phyloP scores from a whole-genome alignment of 2,888 invertebrate genomes.

The Ophion costatus region DNA sequence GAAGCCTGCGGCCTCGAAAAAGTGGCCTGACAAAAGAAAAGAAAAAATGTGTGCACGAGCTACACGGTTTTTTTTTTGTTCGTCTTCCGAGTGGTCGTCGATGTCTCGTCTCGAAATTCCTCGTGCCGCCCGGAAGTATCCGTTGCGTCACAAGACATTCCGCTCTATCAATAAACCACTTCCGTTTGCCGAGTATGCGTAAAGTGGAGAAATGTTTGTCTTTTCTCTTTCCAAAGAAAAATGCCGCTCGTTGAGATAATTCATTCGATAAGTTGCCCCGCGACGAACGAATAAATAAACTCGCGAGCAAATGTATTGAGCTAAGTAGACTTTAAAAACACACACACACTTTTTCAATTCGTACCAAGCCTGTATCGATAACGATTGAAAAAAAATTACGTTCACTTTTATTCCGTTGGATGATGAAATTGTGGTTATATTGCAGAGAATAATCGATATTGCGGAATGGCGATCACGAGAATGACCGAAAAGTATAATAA shows the following conservation, averaged over 20 bases:
- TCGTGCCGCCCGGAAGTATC: constrained; percentile 52
- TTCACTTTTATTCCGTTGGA: neutral
- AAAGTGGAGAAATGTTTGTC: constrained; percentile 12
- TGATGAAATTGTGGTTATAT: too few relatives aligned
- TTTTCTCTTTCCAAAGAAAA: neutral
- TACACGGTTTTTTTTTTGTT: neutral
- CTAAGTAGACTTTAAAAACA: too few relatives aligned
- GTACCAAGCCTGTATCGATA: neutral
- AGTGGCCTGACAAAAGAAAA: too few relatives aligned
- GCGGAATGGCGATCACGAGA: neutral
- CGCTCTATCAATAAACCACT: constrained; percentile 59
- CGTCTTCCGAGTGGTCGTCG: constrained; percentile 14
- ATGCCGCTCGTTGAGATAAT: neutral
- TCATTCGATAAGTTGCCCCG: neutral
- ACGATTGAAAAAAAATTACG: neutral
- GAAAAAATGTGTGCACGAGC: too few relatives aligned
- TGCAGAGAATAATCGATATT: neutral
- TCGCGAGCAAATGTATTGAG: neutral
- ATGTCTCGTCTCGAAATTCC: constrained; percentile 33
- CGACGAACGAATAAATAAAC: neutral
- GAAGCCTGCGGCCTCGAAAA: too few relatives aligned
- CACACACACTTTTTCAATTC: neutral
- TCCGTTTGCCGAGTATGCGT: constrained; percentile 42
- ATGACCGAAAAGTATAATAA: constrained; percentile 18
- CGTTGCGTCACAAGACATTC: constrained; percentile 61